Base-by-base conservation (phyloP, 2,888 invertebrate species). In the Idaea dimidiata region DNA sequence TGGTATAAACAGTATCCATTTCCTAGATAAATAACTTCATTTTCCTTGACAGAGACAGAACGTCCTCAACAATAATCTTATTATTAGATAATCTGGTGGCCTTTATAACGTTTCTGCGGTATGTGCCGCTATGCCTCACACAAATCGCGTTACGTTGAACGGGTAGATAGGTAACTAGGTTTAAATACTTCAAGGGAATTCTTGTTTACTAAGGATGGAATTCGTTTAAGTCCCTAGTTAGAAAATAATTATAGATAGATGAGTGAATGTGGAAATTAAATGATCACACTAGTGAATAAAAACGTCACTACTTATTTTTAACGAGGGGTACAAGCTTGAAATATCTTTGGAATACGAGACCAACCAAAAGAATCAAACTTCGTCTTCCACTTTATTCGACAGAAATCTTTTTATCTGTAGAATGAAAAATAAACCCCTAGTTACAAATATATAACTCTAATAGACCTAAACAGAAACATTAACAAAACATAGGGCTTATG, bases 21-120 rank as follows among this genome's bases (percentile, higher is more conserved):
- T 43, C 43, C 14, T 43, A 43, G 43, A 8, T 43, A 43, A 7
- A 43, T 43, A 43, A 43, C 43, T 43, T 10, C 8, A 43, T 43
- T 43, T 43, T 43, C 43, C 43, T 43, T 43, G 43, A 43, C 43
- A 43, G 43, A 43, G 43, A 43, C 43, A 43, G 43, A 43, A 43
- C 43, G 43, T 43, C 43, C 43, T 43, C 43, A 43, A 8, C 43
- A 8, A 43, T 43, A 43, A 43, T 43, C 43, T 43, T 43, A 43
- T 43, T 43, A 43, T 14, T 43, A 43, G 43, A 43, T 43, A 43
- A 8, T 43, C 43, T 14, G 43, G 14, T 43, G 43, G 43, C 43
- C 43, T 43, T 43, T 43, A 43, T 43, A 43, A 8, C 43, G 43
- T 43, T 43, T 32, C 7, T 43, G 43, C 7, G 14, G 43, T 14